These are phyloP conservation scores for Colossoma macropomum DNA, from an alignment of 2,113 vertebrate genomes.

Conservation along the genomic window DNA sequence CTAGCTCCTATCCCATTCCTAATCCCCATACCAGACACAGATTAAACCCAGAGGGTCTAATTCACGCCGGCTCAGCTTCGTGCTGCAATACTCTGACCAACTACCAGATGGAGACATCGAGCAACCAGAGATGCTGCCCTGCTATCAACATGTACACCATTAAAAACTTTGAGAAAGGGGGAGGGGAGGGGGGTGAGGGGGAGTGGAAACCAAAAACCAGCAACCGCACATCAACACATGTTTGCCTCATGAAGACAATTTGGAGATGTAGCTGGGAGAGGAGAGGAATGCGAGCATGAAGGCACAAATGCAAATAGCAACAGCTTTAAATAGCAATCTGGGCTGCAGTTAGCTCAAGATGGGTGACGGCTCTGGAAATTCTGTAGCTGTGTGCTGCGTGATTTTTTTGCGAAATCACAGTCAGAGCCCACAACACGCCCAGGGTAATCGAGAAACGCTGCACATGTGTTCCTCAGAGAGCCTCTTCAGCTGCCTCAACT, in stretches of 20 bases:
- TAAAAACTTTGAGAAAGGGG: constrained; percentile 53
- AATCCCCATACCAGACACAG: constrained; percentile 74
- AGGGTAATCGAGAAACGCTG: constrained; percentile 20
- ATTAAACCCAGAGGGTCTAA: constrained; percentile 55
- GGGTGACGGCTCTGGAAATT: background rate
- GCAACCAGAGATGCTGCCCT: constrained; percentile 41
- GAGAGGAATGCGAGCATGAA: constrained; percentile 56
- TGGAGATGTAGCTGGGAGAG: constrained; percentile 59
- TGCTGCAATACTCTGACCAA: constrained; percentile 37
- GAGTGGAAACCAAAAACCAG: constrained; percentile 51
- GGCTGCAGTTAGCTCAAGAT: background rate
- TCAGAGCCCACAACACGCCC: constrained; percentile 29
- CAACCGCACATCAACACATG: constrained; percentile 67
- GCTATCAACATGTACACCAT: background rate
- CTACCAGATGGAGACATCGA: constrained; percentile 69
- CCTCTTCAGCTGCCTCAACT: constrained; percentile 54
- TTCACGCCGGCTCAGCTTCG: constrained; percentile 62
- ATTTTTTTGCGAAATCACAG: background rate
- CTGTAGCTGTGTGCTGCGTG: background rate
- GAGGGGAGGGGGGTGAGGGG: constrained; percentile 26
- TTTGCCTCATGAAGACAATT: constrained; percentile 37
- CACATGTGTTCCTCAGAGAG: constrained; percentile 56
- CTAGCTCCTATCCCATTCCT: constrained; percentile 64
- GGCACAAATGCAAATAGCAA: constrained; percentile 61
- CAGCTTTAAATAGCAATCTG: constrained; percentile 56